These are phyloP conservation scores for Dexiosoma caninum DNA, from an alignment of 2,888 invertebrate species.

Conservation along the genomic window DNA sequence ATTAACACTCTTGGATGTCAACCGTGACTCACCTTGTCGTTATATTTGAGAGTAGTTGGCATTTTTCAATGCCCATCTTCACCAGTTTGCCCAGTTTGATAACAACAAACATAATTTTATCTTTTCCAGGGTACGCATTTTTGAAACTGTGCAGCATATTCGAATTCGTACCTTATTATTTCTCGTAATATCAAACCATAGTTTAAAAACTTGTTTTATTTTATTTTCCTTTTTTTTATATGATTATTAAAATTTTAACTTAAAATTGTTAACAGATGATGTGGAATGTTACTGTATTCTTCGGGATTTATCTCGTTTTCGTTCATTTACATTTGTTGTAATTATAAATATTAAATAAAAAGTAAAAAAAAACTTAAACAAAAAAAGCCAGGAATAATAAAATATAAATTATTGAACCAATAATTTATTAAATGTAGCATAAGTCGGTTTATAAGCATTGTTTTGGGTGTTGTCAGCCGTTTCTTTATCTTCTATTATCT, in stretches of 20 bases:
- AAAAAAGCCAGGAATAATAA: not conserved
- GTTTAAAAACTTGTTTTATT: too few relatives aligned
- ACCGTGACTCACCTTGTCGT: too few relatives aligned
- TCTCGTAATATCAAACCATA: too few relatives aligned
- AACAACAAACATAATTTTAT: too few relatives aligned
- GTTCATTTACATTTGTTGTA: conserved; percentile 13
- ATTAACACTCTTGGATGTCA: too few relatives aligned
- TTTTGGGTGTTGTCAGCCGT: conserved; percentile 74
- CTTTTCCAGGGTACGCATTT: too few relatives aligned
- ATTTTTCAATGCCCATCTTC: too few relatives aligned
- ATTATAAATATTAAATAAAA: conserved; percentile 18
- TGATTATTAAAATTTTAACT: conserved; percentile 48
- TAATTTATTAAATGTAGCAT: conserved; percentile 49
- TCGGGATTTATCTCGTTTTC: conserved; percentile 5
- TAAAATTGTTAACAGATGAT: conserved; percentile 22
- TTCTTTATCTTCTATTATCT: conserved; percentile 73
- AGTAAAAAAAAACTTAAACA: not conserved
- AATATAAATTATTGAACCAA: not conserved
- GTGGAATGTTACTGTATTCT: conserved; percentile 42
- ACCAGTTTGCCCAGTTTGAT: too few relatives aligned
- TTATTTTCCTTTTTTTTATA: too few relatives aligned
- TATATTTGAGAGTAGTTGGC: too few relatives aligned
- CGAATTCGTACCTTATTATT: too few relatives aligned
- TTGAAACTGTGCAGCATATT: too few relatives aligned
- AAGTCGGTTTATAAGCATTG: conserved; percentile 69